Base-by-base conservation (phyloP, 2,888 invertebrate genomes). In the Tenthredo distinguenda region DNA sequence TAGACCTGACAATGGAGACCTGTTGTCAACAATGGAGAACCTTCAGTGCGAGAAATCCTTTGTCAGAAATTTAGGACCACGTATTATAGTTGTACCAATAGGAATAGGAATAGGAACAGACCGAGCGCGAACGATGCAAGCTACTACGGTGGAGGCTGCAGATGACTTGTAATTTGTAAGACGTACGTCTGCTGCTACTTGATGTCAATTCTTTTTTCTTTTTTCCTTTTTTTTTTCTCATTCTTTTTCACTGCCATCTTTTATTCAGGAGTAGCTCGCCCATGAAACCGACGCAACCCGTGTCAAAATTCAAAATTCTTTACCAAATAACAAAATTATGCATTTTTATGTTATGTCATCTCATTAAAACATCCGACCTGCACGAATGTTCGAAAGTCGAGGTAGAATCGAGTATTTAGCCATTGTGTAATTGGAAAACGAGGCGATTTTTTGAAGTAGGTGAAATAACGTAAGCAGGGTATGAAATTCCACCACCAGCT, bases 11-110 rank as follows among this genome's bases (percentile, higher is more conserved):
- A 92, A 92, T 91, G 89, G 91, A 89, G 87, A 88, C 90, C 89
- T 89, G 91, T 92, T 92, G 91, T 91, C 89, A 89, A 89, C 87
- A 90, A 88, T 87, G 88, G 88, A 87, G 88, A 65, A 40, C 34
- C 88, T 91, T 90, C 88, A 89, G 89, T 90, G 87, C 85, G 88
- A 77, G 86, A 88, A 87, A 88, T 88, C 89, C 90, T 90, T 89
- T 89, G 90, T 90, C 88, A 88, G 74, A 62, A 81, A 81, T 21
- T 81, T 81, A 81, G 65, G 62, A 81, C 58, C 81, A 31, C 26
- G 77, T 40, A 55, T 77, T 74, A 74, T 43, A 74, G 43, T 26
- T n/a, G 40, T 74, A 43, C 72, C 43, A 43, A 77, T 77, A 77
- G 34, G 55, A 50, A 50, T 31, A 77, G 68, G 68, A 34, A 68